These are phyloP conservation scores for Heteropelma amictum DNA, from an alignment of 2,888 invertebrate species.

Conservation along the genomic window DNA sequence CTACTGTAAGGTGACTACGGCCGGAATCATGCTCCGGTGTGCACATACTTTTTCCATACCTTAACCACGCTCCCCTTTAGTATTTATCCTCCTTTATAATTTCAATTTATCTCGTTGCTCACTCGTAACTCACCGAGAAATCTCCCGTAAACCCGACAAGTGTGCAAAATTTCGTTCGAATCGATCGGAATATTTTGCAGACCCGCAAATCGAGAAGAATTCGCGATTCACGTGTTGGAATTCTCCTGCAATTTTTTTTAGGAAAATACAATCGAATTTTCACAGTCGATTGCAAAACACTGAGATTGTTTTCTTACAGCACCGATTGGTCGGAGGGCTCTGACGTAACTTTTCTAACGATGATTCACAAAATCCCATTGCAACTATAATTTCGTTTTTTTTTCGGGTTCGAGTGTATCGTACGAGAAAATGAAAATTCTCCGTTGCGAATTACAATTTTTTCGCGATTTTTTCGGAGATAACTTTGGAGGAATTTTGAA, in stretches of 20 bases:
- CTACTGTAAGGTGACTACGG: slow-evolving; percentile 51
- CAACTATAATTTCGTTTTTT: not conserved
- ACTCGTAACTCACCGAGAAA: slow-evolving; percentile 1
- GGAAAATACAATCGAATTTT: too few species aligned
- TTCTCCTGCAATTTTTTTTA: too few species aligned
- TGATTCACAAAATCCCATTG: too few species aligned
- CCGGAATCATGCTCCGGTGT: slow-evolving; percentile 72
- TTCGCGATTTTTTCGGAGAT: too few species aligned
- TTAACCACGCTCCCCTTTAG: slow-evolving; percentile 41
- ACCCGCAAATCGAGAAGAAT: not conserved
- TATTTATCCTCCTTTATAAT: slow-evolving; percentile 36
- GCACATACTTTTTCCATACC: slow-evolving; percentile 66
- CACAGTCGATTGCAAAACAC: too few species aligned
- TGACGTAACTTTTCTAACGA: not conserved
- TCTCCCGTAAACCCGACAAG: slow-evolving; percentile 1
- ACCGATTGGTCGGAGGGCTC: too few species aligned
- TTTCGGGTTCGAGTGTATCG: too few species aligned
- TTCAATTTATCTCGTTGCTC: slow-evolving; percentile 21
- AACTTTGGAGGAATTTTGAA: too few species aligned
- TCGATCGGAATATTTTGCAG: not conserved
- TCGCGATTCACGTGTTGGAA: not conserved
- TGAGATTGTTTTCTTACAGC: too few species aligned
- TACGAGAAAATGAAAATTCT: too few species aligned
- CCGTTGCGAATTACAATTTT: too few species aligned
- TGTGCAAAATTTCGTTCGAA: not conserved